A percentile compares a stretch with the other conserved stretches of the same genome.
These are phyloP conservation scores for Drosophila rellima DNA, from an alignment of 2,888 invertebrate genomes.

Conservation along the genomic window DNA sequence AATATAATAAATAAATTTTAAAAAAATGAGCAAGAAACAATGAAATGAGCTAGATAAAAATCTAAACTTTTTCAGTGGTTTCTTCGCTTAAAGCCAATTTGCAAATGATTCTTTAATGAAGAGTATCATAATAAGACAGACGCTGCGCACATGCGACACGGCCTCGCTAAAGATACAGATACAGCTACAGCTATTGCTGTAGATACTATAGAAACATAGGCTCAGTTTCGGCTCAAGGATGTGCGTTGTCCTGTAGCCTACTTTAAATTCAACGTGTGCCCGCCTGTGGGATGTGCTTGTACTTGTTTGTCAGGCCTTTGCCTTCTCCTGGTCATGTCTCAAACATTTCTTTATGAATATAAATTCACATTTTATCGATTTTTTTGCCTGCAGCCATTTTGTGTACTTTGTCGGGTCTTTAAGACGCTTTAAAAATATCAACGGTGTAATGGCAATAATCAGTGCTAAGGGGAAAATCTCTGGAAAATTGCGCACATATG, in stretches of 20 bases:
- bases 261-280: conserved; percentile 79
- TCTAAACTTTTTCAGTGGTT: background rate
- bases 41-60: background rate
- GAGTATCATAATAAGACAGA: conserved; percentile 13
- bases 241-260: conserved; percentile 36
- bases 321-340: conserved; percentile 36
- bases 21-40: background rate
- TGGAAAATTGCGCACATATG: conserved; percentile 83
- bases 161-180: conserved; percentile 23
- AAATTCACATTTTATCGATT: conserved; percentile 74
- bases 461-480: conserved; percentile 64
- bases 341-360: conserved; percentile 75
- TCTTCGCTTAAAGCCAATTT: background rate
- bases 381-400: conserved; percentile 46
- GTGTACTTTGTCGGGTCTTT: conserved; percentile 41
- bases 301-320: conserved; percentile 50
- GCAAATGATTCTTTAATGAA: conserved; percentile 12
- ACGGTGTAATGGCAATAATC: conserved; percentile 13
- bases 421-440: conserved; percentile 49
- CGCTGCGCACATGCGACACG: conserved; percentile 40
- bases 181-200: conserved; percentile 2
- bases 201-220: conserved; percentile 14
- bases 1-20: no score
- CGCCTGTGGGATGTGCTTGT: conserved; percentile 15
- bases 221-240: conserved; percentile 34